A percentile compares a stretch with the other conserved stretches of the same genome.
These are phyloP conservation scores for Numida meleagris DNA, from an alignment of 2,113 vertebrate species.

Conservation along the genomic window DNA sequence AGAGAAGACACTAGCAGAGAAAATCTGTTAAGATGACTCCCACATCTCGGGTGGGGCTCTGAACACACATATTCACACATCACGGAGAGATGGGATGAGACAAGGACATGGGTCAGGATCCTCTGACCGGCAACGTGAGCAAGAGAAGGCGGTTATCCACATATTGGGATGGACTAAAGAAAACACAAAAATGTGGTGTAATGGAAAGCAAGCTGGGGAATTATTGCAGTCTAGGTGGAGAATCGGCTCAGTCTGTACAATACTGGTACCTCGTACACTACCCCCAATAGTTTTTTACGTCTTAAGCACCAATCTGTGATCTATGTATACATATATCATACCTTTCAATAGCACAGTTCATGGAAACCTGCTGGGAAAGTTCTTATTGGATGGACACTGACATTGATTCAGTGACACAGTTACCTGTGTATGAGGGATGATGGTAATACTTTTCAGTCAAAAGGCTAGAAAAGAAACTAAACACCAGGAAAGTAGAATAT, in stretches of 20 bases:
- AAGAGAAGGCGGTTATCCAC: neutral
- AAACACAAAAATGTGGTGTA: neutral
- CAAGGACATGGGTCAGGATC: accelerated
- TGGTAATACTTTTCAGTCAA: neutral
- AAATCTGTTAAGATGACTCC: neutral
- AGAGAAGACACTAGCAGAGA: neutral
- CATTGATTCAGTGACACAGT: neutral
- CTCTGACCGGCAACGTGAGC: neutral
- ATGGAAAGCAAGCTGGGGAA: neutral
- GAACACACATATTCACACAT: neutral
- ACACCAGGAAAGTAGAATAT: neutral
- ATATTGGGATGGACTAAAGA: neutral
- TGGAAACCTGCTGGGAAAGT: neutral
- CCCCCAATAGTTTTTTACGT: neutral
- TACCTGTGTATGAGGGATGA: neutral
- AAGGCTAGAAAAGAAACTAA: neutral
- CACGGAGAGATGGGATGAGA: neutral
- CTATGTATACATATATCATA: neutral
- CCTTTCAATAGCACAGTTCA: neutral
- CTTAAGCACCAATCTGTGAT: neutral
- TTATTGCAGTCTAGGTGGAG: neutral
- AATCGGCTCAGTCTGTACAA: neutral
- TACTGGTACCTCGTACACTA: neutral
- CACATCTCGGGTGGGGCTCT: neutral
- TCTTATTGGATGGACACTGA: neutral